A percentile compares a stretch with the other conserved stretches of the same genome.
Conservation (phyloP, 2,888 invertebrate species). For the Drosophila buzzatii region DNA sequence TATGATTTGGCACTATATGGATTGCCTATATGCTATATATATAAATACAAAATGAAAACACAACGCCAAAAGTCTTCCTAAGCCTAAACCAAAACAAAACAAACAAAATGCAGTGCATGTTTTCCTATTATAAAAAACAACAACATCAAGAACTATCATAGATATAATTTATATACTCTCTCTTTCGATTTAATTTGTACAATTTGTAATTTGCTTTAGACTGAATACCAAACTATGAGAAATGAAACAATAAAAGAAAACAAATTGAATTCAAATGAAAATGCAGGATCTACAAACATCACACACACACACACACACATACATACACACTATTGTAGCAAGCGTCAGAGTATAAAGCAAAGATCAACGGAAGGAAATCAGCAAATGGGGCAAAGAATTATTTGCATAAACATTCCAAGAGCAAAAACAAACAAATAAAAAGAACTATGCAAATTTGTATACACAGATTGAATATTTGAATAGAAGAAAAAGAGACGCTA, state of each 20-base stretch:
- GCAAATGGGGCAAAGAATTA: conserved; percentile 32
- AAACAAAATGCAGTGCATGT: conserved; percentile 38
- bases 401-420: conserved; percentile 66
- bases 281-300: conserved; percentile 39
- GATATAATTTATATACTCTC: conserved; percentile 22
- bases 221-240: conserved; percentile 60
- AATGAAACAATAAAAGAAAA: conserved; percentile 49
- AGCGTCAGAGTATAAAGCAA: conserved; percentile 15
- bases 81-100: conserved; percentile 59
- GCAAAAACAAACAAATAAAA: conserved; percentile 21
- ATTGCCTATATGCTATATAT: conserved; percentile 26
- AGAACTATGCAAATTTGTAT: conserved; percentile 16
- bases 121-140: conserved; percentile 35
- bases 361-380: conserved; percentile 4
- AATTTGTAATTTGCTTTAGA: conserved; percentile 67
- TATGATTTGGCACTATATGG: conserved; percentile 37
- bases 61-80: conserved; percentile 83
- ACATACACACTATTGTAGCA: conserved; percentile 11
- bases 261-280: conserved; percentile 33
- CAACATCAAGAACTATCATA: conserved; percentile 24
- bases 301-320: conserved; percentile 21
- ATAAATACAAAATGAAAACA: conserved; percentile 60
- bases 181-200: conserved; percentile 34
- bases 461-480: conserved; percentile 23
- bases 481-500: conserved; percentile 25